These are phyloP conservation scores for Ptilonorhynchus violaceus DNA, from an alignment of 2,113 vertebrate species.

Conservation along the genomic window DNA sequence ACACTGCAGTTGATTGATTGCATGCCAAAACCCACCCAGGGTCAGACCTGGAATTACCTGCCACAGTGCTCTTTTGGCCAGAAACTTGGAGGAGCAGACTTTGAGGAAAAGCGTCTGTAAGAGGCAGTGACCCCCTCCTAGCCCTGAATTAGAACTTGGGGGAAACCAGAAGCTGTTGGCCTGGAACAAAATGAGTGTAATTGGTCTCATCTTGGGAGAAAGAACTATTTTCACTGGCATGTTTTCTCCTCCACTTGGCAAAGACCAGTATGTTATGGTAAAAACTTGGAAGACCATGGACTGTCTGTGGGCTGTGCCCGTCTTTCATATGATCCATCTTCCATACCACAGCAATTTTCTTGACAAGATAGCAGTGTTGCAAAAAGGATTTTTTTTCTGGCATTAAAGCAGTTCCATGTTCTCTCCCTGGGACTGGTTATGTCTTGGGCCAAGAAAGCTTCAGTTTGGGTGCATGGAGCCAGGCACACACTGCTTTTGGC, in stretches of 20 bases:
- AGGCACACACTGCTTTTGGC: neutral
- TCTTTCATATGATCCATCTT: neutral
- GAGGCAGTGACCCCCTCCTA: neutral
- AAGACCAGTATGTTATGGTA: neutral
- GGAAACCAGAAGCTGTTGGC: conserved; percentile 12
- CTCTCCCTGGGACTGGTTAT: neutral
- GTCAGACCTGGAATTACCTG: neutral
- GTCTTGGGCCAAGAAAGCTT: conserved; percentile 12
- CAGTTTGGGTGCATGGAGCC: neutral
- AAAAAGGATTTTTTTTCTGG: neutral
- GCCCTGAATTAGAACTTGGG: neutral
- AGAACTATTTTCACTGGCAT: neutral
- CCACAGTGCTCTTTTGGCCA: neutral
- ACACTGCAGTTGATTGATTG: neutral
- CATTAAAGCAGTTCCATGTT: neutral
- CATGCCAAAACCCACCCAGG: neutral
- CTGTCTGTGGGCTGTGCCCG: neutral
- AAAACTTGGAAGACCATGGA: neutral
- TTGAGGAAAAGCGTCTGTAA: neutral
- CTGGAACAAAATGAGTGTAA: neutral
- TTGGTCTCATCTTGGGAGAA: neutral
- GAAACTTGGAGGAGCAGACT: neutral
- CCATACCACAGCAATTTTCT: neutral
- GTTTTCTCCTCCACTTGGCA: neutral
- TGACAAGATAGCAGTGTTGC: neutral